A percentile compares a stretch with the other conserved stretches of the same genome.
Conservation (phyloP, 2,113 vertebrate genomes). For the Illadopsis cleaveri region DNA sequence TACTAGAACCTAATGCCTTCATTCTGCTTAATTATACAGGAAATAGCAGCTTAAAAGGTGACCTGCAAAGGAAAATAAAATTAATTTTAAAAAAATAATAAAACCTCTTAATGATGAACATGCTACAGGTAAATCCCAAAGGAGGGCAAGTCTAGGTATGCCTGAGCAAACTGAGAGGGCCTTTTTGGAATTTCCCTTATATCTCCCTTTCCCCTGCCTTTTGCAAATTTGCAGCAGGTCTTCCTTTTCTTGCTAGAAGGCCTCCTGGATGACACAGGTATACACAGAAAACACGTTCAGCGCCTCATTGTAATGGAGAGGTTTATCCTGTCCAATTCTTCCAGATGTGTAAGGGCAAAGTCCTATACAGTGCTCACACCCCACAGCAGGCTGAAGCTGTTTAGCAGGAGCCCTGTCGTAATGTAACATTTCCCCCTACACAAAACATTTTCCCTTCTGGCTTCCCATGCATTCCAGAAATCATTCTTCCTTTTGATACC, state of each 20-base stretch:
- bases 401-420: not conserved
- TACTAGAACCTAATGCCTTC: conserved; percentile 66
- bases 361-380: not conserved
- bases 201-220: not conserved
- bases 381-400: not conserved
- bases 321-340: not conserved
- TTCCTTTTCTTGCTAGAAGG: conserved; percentile 13
- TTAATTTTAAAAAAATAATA: conserved; percentile 36
- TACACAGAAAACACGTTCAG: not conserved
- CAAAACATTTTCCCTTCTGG: not conserved
- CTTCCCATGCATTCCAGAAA: not conserved
- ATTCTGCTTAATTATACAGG: conserved; percentile 65
- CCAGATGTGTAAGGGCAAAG: not conserved
- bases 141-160: conserved; percentile 54
- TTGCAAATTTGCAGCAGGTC: not conserved
- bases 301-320: not conserved
- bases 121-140: conserved; percentile 40
- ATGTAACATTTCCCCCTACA: not conserved
- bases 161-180: conserved; percentile 34
- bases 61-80: conserved; percentile 68
- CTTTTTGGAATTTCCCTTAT: conserved; percentile 46
- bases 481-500: not conserved
- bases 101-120: conserved; percentile 19
- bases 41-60: conserved; percentile 62
- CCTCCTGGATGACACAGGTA: not conserved